A percentile compares a stretch with the other conserved stretches of the same genome.
phyloP scores from a whole-genome alignment of 2,888 invertebrate genomes.

The Gerris lacustris region DNA sequence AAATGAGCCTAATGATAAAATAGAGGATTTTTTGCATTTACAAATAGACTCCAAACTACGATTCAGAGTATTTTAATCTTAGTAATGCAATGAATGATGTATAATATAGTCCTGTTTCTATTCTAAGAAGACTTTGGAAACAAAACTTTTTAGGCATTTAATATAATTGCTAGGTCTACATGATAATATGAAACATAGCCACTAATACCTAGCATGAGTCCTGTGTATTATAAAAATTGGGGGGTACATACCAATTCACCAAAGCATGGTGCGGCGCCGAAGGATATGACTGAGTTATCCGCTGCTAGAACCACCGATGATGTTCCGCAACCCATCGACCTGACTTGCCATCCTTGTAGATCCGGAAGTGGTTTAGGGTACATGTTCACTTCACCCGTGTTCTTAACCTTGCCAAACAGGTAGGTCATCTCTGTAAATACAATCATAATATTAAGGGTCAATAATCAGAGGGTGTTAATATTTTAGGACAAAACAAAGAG shows the following conservation, averaged over 20 bases:
- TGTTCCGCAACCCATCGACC: conserved; percentile 67
- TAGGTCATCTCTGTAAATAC: conserved; percentile 51
- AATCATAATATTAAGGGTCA: conserved; percentile 14
- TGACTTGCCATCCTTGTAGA: conserved; percentile 83
- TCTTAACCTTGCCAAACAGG: conserved; percentile 83
- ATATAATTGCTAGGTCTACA: too few relatives aligned
- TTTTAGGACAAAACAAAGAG: conserved; percentile 25
- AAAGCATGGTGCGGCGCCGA: conserved; percentile 89
- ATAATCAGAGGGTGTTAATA: conserved; percentile 10
- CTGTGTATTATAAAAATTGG: too few relatives aligned
- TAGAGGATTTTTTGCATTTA: too few relatives aligned
- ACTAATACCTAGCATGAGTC: too few relatives aligned
- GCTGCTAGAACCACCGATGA: conserved; percentile 78
- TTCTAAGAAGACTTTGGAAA: too few relatives aligned
- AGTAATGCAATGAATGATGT: too few relatives aligned
- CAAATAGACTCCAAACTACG: too few relatives aligned
- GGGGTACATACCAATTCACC: conserved; percentile 77
- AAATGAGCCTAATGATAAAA: too few relatives aligned
- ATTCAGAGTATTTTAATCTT: too few relatives aligned
- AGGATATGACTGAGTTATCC: conserved; percentile 78
- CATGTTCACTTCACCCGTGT: conserved; percentile 91
- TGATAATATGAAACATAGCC: too few relatives aligned
- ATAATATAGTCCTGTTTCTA: too few relatives aligned
- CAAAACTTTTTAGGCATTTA: too few relatives aligned
- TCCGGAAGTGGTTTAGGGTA: conserved; percentile 91